Evolutionary conservation across 2,797 vertebrate species (phyloP).

Genomic region (Hafferia zeledoni): DNA sequence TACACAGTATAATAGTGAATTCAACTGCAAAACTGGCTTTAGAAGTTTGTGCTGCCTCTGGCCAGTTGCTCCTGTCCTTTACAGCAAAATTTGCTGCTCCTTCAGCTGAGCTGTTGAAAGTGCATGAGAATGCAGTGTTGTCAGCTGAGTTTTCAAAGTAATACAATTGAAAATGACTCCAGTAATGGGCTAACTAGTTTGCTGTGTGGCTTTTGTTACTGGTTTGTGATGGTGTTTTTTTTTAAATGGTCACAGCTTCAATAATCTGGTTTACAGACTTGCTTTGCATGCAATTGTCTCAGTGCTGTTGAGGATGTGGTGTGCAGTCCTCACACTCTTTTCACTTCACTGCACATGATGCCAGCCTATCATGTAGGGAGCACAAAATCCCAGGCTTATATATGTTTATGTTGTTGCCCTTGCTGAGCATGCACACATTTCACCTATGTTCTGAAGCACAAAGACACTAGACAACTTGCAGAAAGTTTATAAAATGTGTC

Average conservation of each 20-base stretch:
- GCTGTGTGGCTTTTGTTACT: background rate
- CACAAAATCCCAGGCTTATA: background rate
- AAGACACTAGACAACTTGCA: background rate
- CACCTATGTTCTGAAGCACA: background rate
- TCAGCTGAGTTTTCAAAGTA: background rate
- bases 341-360: background rate
- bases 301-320: background rate
- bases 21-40: background rate
- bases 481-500: background rate
- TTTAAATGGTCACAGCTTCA: background rate
- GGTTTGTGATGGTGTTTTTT: background rate
- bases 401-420: background rate
- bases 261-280: background rate
- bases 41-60: background rate
- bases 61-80: background rate
- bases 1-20: background rate
- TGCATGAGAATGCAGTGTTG: background rate
- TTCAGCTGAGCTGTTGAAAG: background rate
- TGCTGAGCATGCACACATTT: background rate
- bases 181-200: background rate
- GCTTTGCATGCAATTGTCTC: accelerated
- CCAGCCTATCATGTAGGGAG: background rate
- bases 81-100: background rate
- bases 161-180: background rate
- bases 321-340: background rate